Evolutionary conservation across 2,113 vertebrate species (phyloP).

Genomic region (Melanocharis versteri): DNA sequence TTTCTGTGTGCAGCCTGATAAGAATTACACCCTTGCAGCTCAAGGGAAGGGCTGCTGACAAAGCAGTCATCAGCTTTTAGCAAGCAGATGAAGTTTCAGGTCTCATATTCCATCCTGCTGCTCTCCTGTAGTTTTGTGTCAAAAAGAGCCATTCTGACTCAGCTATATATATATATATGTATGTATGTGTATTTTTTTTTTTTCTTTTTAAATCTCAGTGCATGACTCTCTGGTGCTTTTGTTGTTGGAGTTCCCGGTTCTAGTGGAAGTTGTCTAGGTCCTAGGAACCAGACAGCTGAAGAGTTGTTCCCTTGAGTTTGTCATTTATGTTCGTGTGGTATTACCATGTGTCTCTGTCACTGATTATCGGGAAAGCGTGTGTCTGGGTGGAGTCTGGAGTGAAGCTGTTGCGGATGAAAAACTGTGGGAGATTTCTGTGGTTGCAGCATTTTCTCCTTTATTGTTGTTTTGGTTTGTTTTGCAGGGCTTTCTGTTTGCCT

Average conservation of each 20-base stretch:
- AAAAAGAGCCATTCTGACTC: not conserved
- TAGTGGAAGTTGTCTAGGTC: not conserved
- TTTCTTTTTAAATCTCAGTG: not conserved
- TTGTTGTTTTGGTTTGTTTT: not conserved
- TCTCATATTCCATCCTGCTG: not conserved
- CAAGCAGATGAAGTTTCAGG: not conserved
- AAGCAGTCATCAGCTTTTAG: not conserved
- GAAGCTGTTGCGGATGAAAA: not conserved
- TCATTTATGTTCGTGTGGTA: not conserved
- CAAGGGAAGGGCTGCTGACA: not conserved
- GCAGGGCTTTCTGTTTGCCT: not conserved
- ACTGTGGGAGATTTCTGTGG: not conserved
- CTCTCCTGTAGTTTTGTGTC: not conserved
- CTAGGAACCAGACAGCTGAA: not conserved
- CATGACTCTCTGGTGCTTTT: not conserved
- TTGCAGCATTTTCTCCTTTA: not conserved
- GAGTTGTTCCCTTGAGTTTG: not conserved
- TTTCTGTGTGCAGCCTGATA: not conserved
- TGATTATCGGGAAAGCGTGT: fast-evolving
- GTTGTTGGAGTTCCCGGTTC: not conserved
- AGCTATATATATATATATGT: fast-evolving
- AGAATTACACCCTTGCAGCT: not conserved
- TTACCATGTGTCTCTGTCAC: not conserved
- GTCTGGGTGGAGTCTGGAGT: not conserved
- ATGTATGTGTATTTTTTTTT: too few species aligned